Conservation (phyloP, 2,888 invertebrate species). For the Eledone cirrhosa region DNA sequence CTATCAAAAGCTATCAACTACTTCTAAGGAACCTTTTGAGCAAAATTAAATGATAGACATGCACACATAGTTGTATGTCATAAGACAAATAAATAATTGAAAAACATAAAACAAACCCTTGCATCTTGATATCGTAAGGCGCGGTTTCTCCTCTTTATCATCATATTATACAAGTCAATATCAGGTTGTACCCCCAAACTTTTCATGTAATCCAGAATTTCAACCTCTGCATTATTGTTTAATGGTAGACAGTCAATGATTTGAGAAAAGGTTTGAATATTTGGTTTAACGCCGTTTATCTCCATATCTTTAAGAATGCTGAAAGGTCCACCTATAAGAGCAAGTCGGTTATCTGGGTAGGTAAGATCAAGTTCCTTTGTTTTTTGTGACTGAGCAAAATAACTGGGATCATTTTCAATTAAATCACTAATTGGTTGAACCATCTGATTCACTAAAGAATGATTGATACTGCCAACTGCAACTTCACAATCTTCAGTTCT, state of each 20-base stretch:
- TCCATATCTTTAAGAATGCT: constrained; percentile 83
- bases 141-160: constrained; percentile 82
- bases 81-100: no score
- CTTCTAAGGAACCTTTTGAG: no score
- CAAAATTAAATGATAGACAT: no score
- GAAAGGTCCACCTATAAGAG: constrained; percentile 80
- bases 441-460: no score
- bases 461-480: no score
- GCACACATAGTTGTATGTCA: no score
- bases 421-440: no score
- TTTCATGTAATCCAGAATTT: constrained; percentile 74
- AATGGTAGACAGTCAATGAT: constrained; percentile 79
- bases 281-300: constrained; percentile 74
- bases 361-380: constrained; percentile 32
- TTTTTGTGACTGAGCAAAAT: no score
- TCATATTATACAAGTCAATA: constrained; percentile 84
- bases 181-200: constrained; percentile 72
- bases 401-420: no score
- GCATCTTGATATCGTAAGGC: constrained; percentile 78
- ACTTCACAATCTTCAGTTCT: no score
- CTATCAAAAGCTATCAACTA: no score
- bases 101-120: constrained; percentile 70
- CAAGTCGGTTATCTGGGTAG: constrained; percentile 47
- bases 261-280: constrained; percentile 82
- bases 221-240: constrained; percentile 75